Conservation (phyloP, 2,113 vertebrate genomes). For the Raja brachyura region DNA sequence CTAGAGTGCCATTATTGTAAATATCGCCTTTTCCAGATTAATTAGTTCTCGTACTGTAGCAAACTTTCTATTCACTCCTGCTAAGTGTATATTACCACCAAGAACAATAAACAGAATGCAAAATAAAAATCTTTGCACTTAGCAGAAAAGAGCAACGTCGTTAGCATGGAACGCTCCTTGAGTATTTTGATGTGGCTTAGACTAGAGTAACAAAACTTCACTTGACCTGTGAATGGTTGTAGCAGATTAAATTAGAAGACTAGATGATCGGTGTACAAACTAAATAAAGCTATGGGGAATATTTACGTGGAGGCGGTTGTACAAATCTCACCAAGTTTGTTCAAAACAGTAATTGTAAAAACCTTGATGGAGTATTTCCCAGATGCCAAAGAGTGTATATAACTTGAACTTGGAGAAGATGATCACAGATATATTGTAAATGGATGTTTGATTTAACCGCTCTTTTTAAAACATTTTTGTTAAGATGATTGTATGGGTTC, state of each 20-base stretch:
- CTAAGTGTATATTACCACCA: background rate
- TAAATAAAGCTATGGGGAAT: background rate
- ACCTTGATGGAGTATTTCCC: background rate
- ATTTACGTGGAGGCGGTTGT: background rate
- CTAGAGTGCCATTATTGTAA: background rate
- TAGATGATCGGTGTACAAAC: background rate
- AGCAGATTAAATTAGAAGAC: background rate
- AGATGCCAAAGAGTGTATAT: background rate
- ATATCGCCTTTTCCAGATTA: background rate
- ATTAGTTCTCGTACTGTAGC: conserved; percentile 8
- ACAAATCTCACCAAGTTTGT: background rate
- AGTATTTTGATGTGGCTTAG: background rate
- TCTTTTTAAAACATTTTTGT: background rate
- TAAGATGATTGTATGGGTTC: background rate
- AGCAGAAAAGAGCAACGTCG: background rate
- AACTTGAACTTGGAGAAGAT: background rate
- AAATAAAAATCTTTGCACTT: background rate
- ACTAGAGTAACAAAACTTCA: background rate
- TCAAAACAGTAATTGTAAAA: background rate
- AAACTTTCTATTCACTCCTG: conserved; percentile 16
- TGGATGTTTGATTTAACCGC: background rate
- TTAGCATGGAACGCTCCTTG: background rate
- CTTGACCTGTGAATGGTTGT: background rate
- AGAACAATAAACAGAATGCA: background rate
- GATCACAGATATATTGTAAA: background rate